Conservation (phyloP, 2,888 invertebrate species). For the Dioctria linearis region DNA sequence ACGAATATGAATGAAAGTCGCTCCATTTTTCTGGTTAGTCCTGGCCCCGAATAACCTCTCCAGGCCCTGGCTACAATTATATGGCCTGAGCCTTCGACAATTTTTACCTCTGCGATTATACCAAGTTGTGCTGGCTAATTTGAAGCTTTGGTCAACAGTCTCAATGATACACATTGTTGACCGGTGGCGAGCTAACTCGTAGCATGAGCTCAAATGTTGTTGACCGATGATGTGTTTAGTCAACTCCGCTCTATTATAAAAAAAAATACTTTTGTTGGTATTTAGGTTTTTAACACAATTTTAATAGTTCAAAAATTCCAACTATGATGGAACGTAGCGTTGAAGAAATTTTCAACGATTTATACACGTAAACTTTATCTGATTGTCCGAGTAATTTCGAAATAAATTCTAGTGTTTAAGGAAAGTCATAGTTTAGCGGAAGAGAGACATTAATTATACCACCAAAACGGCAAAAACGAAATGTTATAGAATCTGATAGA, state of each 20-base stretch:
- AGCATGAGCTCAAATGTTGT: slow-evolving; percentile 10
- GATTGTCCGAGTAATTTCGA: slow-evolving; percentile 46
- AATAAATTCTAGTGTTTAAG: slow-evolving; percentile 38
- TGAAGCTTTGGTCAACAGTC: no score
- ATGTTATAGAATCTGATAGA: slow-evolving; percentile 62
- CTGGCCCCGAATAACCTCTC: no score
- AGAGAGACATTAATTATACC: slow-evolving; percentile 31
- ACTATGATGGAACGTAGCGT: slow-evolving; percentile 34
- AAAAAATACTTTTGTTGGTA: slow-evolving; percentile 47
- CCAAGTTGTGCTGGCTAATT: no score
- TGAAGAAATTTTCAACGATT: slow-evolving; percentile 37
- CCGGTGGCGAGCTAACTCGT: neutral
- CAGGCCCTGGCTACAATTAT: no score
- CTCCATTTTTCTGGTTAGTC: no score
- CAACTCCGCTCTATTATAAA: slow-evolving; percentile 45
- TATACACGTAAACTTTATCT: slow-evolving; percentile 32
- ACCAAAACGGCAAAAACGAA: slow-evolving; percentile 42
- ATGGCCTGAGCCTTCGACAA: no score
- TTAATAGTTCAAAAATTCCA: slow-evolving; percentile 37
- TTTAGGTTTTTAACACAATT: slow-evolving; percentile 34
- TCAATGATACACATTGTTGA: neutral
- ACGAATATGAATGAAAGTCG: no score
- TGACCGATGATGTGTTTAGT: slow-evolving; percentile 38
- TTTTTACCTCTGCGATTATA: no score
- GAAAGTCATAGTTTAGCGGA: slow-evolving; percentile 23